Percentiles rank a stretch among this genome's conserved stretches.
Evolutionary conservation across 2,888 invertebrate genomes (phyloP).

Genomic region (Stenolophus ochropezus): DNA sequence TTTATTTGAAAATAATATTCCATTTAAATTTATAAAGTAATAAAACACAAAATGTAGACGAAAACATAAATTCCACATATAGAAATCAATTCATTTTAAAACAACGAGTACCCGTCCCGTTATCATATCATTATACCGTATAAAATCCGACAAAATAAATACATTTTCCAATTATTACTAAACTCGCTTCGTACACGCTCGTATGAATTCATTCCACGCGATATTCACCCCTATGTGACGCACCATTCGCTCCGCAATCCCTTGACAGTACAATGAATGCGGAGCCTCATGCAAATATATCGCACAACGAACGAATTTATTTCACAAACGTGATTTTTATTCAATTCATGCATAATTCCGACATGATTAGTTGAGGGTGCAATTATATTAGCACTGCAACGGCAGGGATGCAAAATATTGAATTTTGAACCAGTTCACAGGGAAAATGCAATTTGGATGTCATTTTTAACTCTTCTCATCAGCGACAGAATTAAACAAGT

Average conservation of each 20-base stretch:
- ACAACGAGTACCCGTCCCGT: constrained; percentile 1
- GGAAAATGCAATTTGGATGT: neutral
- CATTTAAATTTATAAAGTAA: neutral
- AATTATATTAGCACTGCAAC: constrained; percentile 34
- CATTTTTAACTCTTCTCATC: neutral
- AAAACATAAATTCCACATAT: neutral
- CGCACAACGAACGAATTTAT: constrained; percentile 39
- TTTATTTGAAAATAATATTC: neutral
- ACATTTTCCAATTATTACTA: constrained; percentile 41
- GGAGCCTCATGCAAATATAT: constrained; percentile 9
- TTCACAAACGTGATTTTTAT: constrained; percentile 48
- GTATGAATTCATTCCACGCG: neutral
- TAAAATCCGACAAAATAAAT: constrained; percentile 41
- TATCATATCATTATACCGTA: constrained; percentile 39
- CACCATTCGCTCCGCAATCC: neutral
- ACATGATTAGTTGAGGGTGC: constrained; percentile 11
- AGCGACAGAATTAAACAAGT: too few species aligned
- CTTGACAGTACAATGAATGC: neutral
- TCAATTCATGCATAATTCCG: constrained; percentile 51
- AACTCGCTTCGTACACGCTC: neutral
- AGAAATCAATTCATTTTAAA: constrained; percentile 17
- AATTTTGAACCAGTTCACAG: neutral
- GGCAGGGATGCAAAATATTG: neutral
- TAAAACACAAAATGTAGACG: neutral
- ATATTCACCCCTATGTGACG: neutral